phyloP scores from a whole-genome alignment of 2,888 invertebrate species.

The Lasioglossum vierecki region DNA sequence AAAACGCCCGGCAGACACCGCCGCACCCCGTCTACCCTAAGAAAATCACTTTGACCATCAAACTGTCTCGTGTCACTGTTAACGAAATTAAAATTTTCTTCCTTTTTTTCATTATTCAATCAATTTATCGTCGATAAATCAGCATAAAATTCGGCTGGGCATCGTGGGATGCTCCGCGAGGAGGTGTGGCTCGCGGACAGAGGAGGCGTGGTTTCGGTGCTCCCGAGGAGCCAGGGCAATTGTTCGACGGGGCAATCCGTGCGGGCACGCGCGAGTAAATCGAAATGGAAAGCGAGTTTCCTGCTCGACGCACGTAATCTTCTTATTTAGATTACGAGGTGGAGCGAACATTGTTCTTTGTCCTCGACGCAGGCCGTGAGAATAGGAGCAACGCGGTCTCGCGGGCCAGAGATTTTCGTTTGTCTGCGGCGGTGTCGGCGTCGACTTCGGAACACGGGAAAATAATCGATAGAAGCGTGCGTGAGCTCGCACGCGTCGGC shows the following conservation, averaged over 20 bases:
- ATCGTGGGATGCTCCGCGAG: not conserved
- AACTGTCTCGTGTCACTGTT: too few species aligned
- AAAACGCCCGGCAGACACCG: not conserved
- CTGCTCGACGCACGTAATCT: slow-evolving; percentile 16
- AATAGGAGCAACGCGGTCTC: slow-evolving; percentile 3
- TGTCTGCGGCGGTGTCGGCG: not conserved
- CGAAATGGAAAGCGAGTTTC: not conserved
- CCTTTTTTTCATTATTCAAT: too few species aligned
- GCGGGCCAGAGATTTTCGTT: not conserved
- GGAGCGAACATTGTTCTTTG: not conserved
- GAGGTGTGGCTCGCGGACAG: not conserved
- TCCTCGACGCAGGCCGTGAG: slow-evolving; percentile 6
- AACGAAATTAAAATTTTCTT: too few species aligned
- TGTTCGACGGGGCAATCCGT: not conserved
- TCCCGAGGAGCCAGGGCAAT: not conserved
- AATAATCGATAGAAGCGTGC: slow-evolving; percentile 17
- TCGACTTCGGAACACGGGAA: not conserved
- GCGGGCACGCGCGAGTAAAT: not conserved
- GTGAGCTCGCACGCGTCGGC: slow-evolving; percentile 1
- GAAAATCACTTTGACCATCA: too few species aligned
- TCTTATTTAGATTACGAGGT: slow-evolving; percentile 18
- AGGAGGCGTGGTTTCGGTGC: not conserved
- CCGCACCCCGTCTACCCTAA: too few species aligned
- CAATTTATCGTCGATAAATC: too few species aligned
- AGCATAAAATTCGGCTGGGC: too few species aligned